These are phyloP conservation scores for Diadegma fenestrale DNA, from an alignment of 2,888 invertebrate species.

Conservation along the genomic window DNA sequence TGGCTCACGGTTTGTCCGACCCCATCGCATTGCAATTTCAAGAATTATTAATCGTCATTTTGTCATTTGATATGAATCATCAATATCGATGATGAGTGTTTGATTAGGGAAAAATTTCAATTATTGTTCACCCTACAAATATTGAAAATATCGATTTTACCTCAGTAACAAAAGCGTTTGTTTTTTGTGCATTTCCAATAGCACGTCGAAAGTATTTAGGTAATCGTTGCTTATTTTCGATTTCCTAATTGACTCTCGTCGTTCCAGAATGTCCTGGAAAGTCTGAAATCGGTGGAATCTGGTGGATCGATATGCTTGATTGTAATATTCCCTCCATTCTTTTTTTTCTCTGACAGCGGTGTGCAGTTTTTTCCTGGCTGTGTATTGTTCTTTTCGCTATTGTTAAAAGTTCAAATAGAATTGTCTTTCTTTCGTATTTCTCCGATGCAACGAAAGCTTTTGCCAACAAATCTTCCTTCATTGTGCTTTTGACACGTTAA, in stretches of 20 bases:
- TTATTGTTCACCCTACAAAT: background rate
- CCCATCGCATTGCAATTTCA: too few species aligned
- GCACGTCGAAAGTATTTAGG: background rate
- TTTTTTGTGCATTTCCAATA: background rate
- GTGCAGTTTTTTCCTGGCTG: constrained; percentile 31
- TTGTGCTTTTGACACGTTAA: constrained; percentile 16
- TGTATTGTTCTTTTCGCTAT: constrained; percentile 62
- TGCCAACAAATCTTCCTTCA: background rate
- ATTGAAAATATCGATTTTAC: background rate
- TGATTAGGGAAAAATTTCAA: too few species aligned
- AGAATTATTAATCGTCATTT: too few species aligned
- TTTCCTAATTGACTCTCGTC: constrained; percentile 29
- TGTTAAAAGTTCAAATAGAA: constrained; percentile 72
- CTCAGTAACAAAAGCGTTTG: background rate
- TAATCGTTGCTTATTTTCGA: constrained; percentile 56
- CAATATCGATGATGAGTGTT: too few species aligned
- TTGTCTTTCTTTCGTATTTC: constrained; percentile 21
- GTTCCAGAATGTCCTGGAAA: background rate
- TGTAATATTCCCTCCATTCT: constrained; percentile 67
- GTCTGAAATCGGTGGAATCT: constrained; percentile 68
- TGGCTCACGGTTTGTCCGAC: too few species aligned
- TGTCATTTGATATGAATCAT: too few species aligned
- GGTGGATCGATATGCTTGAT: constrained; percentile 71
- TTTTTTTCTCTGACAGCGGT: constrained; percentile 49
- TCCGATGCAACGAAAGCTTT: constrained; percentile 7